These are phyloP conservation scores for Macaria notata DNA, from an alignment of 2,888 invertebrate genomes.

Conservation along the genomic window DNA sequence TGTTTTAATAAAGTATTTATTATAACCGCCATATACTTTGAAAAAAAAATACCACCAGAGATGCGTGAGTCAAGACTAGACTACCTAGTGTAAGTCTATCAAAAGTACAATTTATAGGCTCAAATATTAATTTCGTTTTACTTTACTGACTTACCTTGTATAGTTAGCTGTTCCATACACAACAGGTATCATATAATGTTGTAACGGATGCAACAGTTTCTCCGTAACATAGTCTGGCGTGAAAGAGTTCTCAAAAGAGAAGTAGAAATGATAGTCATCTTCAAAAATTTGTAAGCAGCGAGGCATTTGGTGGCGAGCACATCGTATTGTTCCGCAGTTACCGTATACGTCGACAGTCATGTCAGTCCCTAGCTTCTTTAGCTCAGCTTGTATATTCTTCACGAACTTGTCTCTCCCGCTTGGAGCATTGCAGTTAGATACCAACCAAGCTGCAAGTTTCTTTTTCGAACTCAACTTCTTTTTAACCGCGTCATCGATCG, in stretches of 20 bases:
- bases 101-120: no score
- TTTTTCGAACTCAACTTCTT: constrained; percentile 43
- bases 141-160: constrained; percentile 44
- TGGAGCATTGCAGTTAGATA: constrained; percentile 49
- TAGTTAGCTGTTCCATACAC: constrained; percentile 66
- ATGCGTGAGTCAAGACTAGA: no score
- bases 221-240: constrained; percentile 64
- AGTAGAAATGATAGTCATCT: constrained; percentile 57
- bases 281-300: constrained; percentile 46
- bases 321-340: constrained; percentile 45
- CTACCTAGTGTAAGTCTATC: no score
- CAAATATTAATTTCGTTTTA: no score
- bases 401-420: constrained; percentile 43
- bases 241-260: constrained; percentile 61
- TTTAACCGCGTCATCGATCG: constrained; percentile 41
- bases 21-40: no score
- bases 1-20: no score
- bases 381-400: constrained; percentile 35
- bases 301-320: constrained; percentile 35
- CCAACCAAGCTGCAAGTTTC: constrained; percentile 58
- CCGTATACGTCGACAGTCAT: constrained; percentile 53
- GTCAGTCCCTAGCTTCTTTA: constrained; percentile 35
- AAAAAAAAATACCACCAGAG: no score
- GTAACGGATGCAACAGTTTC: constrained; percentile 52
- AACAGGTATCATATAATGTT: constrained; percentile 55